Evolutionary conservation across 1,140 invertebrate species (phyloP).

Genomic region (Tribolium madens): DNA sequence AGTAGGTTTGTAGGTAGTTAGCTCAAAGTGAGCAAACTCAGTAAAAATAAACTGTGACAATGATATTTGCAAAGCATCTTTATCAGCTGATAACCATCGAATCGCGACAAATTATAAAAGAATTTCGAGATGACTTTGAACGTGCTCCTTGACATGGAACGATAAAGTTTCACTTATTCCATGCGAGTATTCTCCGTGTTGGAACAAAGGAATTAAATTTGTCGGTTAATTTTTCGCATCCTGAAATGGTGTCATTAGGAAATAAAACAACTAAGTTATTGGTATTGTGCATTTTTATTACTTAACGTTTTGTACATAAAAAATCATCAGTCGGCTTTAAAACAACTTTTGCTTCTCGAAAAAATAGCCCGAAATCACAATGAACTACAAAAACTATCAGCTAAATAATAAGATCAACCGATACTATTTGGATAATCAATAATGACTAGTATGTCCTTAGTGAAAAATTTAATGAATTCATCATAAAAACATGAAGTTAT

Average conservation of each 20-base stretch:
- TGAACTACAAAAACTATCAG: conserved; percentile 21
- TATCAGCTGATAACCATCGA: conserved; percentile 8
- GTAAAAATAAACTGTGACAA: background rate
- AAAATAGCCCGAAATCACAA: conserved; percentile 31
- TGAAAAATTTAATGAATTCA: conserved; percentile 23
- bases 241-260: background rate
- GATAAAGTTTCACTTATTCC: conserved; percentile 9
- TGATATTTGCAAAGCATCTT: background rate
- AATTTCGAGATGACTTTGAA: conserved; percentile 1
- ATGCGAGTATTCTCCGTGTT: background rate
- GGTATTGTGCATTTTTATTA: conserved; percentile 23
- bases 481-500: conserved; percentile 25
- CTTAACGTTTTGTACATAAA: conserved; percentile 34
- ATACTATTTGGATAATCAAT: conserved; percentile 4
- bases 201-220: conserved; percentile 10
- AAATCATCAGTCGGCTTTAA: conserved; percentile 32
- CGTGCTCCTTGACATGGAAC: conserved; percentile 10
- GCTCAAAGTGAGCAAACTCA: background rate
- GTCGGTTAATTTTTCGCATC: background rate
- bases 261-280: background rate
- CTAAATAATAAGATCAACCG: conserved; percentile 29
- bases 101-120: background rate
- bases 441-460: conserved; percentile 33
- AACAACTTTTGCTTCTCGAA: conserved; percentile 16
- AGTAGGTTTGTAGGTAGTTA: background rate